Evolutionary conservation across 2,113 vertebrate genomes (phyloP), one percentile per base, ranked within the genome.

Genomic region (Procavia capensis): DNA sequence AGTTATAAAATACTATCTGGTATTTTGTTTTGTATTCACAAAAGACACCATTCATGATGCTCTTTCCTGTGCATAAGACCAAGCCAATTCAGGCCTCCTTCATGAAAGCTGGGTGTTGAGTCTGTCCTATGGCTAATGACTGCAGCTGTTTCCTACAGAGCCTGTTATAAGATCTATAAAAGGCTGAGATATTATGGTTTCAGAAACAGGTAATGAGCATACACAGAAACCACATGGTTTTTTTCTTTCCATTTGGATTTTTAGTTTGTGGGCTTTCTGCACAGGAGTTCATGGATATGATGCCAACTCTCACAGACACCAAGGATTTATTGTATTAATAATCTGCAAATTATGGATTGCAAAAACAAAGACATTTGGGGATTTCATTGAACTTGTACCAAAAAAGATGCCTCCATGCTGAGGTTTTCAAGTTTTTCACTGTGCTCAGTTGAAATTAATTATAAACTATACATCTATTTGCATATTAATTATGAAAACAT

Each of bases 311-410:
- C 57, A 64, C 97, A 98, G 97, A 97, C 96, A 98, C 97, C 96
- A 97, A 97, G 96, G 96, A 98, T 98, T 98, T 97, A 98, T 98
- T 98, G 97, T 97, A 97, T 98, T 98, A 98, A 98, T 98, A 98
- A 98, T 97, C 96, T 97, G 95, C 94, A 97, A 98, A 97, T 98
- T 97, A 97, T 97, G 95, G 96, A 96, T 97, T 74, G 80, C 94
- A 96, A 97, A 97, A 97, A 95, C 95, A 97, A 97, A 96, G 97
- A 96, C 94, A 97, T 97, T 98, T 98, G 97, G 97, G 96, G 96
- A 97, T 98, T 97, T 97, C 95, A 95, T 94, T 98, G 97, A 97
- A 98, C 93, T 92, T 97, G 94, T 97, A 96, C 97, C 97, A 97
- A 97, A 95, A 97, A 95, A 80, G 96, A 98, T 95, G 94, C 80